Evolutionary conservation across 1,140 invertebrate genomes (phyloP), one percentile per base, ranked within the genome.

Genomic region (Drosophila lacertosa): DNA sequence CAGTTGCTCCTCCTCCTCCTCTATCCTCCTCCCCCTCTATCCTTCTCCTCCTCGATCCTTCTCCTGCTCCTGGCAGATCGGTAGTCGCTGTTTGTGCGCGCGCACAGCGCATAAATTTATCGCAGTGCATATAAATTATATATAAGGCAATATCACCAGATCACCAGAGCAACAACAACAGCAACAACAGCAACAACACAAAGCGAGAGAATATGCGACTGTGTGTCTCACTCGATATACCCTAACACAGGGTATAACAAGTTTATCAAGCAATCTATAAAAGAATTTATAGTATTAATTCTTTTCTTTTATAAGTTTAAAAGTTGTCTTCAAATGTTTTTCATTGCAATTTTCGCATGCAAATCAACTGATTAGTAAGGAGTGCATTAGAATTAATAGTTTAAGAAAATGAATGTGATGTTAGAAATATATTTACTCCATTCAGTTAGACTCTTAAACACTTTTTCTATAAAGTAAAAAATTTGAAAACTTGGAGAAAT

Each of bases 81-180:
- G 77, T 75, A 73, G 78, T 81, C 69, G 42, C 37, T 67, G 51
- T 68, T 60, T 82, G 83, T 77, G 78, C 78, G 76, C 58, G 71
- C 80, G 60, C 77, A 81, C 75, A 72, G 74, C 77, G 82, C 82
- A 88, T 88, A 88, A 88, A 88, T 88, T 88, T 88, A 88, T 88
- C 83, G 83, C 45, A 72, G 89, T 84, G 82, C 77, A 89, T 89
- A 88, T 88, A 88, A 88, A 88, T 88, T 88, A 88, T 88, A 89
- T 89, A 84, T 76, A 77, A 81, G 82, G 83, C 82, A 88, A 88
- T 88, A 88, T 75, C 80, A 76, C 58, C 59, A 70, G 63, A 77
- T 74, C 65, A 69, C 13, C 59, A 55, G 66, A 69, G 50, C 66
- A 66, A 15, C 63, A 33, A 13, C 47, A 44, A 44, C 40, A 60